phyloP scores from a whole-genome alignment of 2,888 invertebrate species.

The Gonocerus acuteangulatus region DNA sequence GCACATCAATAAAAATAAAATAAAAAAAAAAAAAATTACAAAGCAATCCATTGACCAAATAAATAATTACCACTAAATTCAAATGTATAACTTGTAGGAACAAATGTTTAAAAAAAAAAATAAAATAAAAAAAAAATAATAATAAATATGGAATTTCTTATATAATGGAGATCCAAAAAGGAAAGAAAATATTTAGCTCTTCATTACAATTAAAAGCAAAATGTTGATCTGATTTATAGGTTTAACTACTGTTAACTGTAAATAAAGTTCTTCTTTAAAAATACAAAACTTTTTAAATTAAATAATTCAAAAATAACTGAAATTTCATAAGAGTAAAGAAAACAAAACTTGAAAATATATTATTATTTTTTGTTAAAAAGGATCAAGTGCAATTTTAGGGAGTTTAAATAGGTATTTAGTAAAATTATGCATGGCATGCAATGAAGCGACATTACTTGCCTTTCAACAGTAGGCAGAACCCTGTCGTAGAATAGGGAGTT shows the following conservation, averaged over 20 bases:
- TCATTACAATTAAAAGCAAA: too few species aligned
- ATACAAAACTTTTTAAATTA: too few species aligned
- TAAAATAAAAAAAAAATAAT: too few species aligned
- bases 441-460: conserved; percentile 34
- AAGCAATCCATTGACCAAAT: conserved; percentile 24
- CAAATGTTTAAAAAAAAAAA: conserved; percentile 25
- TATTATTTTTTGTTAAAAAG: conserved; percentile 17
- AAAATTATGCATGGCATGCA: conserved; percentile 33
- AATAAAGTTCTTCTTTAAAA: too few species aligned
- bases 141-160: too few species aligned
- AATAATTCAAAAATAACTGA: too few species aligned
- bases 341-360: conserved; percentile 25
- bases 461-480: conserved; percentile 28
- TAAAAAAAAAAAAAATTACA: conserved; percentile 26
- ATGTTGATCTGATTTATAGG: too few species aligned
- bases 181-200: too few species aligned
- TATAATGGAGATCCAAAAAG: too few species aligned
- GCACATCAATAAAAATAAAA: conserved; percentile 28
- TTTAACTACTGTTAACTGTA: too few species aligned
- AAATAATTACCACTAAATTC: conserved; percentile 21
- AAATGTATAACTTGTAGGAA: conserved; percentile 5
- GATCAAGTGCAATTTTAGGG: conserved; percentile 21
- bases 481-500: conserved; percentile 11
- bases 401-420: conserved; percentile 25
- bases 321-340: too few species aligned